phyloP scores from a whole-genome alignment of 2,113 vertebrate genomes.

The Suricata suricatta region DNA sequence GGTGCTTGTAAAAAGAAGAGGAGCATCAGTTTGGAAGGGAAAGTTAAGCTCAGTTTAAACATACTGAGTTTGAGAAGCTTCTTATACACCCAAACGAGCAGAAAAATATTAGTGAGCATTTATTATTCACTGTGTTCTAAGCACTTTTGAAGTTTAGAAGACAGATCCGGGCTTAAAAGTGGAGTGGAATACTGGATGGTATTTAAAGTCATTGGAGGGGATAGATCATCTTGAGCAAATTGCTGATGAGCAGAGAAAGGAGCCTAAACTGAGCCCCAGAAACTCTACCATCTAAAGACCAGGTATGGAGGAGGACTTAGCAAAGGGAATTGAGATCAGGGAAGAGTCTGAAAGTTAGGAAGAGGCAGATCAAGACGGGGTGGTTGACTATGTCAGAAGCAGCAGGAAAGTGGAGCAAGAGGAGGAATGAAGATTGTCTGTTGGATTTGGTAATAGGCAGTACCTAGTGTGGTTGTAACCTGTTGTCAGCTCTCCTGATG shows the following conservation, averaged over 20 bases:
- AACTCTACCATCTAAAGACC: neutral
- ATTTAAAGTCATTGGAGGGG: neutral
- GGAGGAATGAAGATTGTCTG: neutral
- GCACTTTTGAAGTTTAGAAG: neutral
- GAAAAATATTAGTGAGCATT: neutral
- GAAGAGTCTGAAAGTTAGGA: neutral
- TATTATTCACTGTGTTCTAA: neutral
- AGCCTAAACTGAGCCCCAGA: neutral
- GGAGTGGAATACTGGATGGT: neutral
- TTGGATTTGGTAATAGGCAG: neutral
- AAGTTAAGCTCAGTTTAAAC: neutral
- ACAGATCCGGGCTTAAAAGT: constrained; percentile 4
- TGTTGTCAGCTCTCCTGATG: neutral
- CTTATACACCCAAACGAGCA: neutral
- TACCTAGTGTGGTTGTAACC: neutral
- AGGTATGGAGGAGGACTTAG: neutral
- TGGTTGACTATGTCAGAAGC: neutral
- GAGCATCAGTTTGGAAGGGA: constrained; percentile 8
- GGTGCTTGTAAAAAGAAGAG: neutral
- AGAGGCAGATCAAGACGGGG: neutral
- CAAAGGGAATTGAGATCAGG: neutral
- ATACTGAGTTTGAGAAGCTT: neutral
- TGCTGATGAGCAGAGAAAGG: neutral
- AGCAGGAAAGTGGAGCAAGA: neutral
- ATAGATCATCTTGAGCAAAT: neutral